Evolutionary conservation across 2,113 vertebrate genomes (phyloP), one percentile per base, ranked within the genome.

Genomic region (Forbesichthys papilliferus): DNA sequence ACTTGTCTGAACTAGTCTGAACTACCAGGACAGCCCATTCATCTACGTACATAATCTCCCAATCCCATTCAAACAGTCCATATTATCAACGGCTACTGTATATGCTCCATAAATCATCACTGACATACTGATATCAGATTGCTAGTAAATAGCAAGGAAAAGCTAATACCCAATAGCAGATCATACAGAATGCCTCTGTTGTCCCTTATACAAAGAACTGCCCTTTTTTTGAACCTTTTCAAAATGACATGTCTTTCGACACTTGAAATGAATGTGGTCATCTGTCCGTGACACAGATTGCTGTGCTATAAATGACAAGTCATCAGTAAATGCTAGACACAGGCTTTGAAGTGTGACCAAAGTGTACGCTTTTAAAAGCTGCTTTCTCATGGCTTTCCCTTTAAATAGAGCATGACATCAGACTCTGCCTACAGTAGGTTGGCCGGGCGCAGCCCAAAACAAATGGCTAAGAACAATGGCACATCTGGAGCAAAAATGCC

Each of bases 361-460:
- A 80, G 66, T 5, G 34, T 71, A 27, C 67, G 77, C 73, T 75
- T 83, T 83, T 83, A 79, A 77, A 84, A 79, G 69, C 81, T 69
- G 83, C 5, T 42, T 87, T 85, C 86, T 84, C 83, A 86, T 85
- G 84, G 75, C 75, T 87, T 86, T 78, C 59, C 65, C 87, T 89
- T 89, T 85, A 91, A 91, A 91, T 84, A 90, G 85, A 90, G 81
- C 84, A 88, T 90, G 87, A 91, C 89, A 88, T 93, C 89, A 92
- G 80, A 72, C 81, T 61, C 46, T 64, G 66, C 27, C 27, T 27
- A 27, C 27, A 27, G 66, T 87, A 90, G 87, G 85, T 89, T 84
- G 65, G 80, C 65, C 62, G 70, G 84, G 78, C 59, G 48, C 9
- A 80, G 78, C 83, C 74, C 74, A 88, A 90, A 88, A 87, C 84